A percentile compares a stretch with the other conserved stretches of the same genome.
These are phyloP conservation scores for Volucella inanis DNA, from an alignment of 2,888 invertebrate genomes.

Conservation along the genomic window DNA sequence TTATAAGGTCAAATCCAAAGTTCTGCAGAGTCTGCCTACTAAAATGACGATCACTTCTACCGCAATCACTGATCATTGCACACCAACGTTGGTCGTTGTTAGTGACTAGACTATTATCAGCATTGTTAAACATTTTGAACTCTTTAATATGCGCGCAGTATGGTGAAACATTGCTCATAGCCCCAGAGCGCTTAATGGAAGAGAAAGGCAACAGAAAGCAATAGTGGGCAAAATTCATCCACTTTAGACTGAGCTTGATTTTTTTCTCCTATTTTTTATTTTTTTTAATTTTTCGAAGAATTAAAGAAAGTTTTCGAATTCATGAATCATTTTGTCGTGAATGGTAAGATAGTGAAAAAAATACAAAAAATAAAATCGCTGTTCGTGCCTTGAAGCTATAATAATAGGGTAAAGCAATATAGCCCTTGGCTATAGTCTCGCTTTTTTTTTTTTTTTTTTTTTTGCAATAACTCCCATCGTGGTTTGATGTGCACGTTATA, in stretches of 20 bases:
- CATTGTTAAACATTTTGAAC: conserved; percentile 49
- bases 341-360: conserved; percentile 50
- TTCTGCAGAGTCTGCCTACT: conserved; percentile 42
- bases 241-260: conserved; percentile 27
- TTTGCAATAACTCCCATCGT: conserved; percentile 30
- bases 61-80: background rate
- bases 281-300: conserved; percentile 44
- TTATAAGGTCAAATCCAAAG: conserved; percentile 67
- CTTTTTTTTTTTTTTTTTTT: conserved; percentile 38
- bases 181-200: conserved; percentile 20
- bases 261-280: conserved; percentile 12
- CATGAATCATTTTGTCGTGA: conserved; percentile 66
- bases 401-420: conserved; percentile 44
- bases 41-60: conserved; percentile 31
- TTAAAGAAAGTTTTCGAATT: conserved; percentile 69
- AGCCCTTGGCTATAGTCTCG: conserved; percentile 53
- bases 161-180: conserved; percentile 40
- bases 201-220: conserved; percentile 59
- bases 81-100: background rate
- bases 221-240: conserved; percentile 27
- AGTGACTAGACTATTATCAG: conserved; percentile 26
- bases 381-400: conserved; percentile 64
- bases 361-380: conserved; percentile 3
- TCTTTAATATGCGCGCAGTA: conserved; percentile 69
- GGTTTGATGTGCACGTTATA: conserved; percentile 49